phyloP scores from a whole-genome alignment of 2,888 invertebrate species.

The Eilema sororculum region DNA sequence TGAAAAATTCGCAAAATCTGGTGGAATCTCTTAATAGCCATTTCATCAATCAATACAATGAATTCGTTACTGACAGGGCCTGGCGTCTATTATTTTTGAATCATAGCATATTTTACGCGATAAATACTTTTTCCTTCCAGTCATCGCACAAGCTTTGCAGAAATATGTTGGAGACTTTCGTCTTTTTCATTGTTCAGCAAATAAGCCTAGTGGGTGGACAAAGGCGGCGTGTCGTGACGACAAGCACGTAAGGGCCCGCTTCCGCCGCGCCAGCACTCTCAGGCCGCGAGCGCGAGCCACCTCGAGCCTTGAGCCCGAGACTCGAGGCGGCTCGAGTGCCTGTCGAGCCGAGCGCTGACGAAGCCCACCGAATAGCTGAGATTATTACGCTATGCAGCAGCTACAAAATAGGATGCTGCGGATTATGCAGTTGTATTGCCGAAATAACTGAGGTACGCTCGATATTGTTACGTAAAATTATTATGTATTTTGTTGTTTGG shows the following conservation, averaged over 20 bases:
- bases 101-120: constrained; percentile 67
- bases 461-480: constrained; percentile 17
- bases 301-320: constrained; percentile 68
- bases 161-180: constrained; percentile 78
- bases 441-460: constrained; percentile 45
- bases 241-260: constrained; percentile 83
- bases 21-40: constrained; percentile 76
- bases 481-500: neutral
- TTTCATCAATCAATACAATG: constrained; percentile 82
- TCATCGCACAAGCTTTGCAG: constrained; percentile 63
- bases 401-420: constrained; percentile 71
- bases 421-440: constrained; percentile 63
- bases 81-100: constrained; percentile 69
- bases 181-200: constrained; percentile 86
- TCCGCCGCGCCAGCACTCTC: constrained; percentile 85
- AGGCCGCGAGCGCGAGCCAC: constrained; percentile 67
- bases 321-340: constrained; percentile 75
- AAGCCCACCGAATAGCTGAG: constrained; percentile 78
- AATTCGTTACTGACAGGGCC: constrained; percentile 67
- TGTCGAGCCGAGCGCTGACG: constrained; percentile 81
- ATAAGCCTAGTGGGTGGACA: constrained; percentile 86
- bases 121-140: constrained; percentile 63
- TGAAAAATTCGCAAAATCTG: constrained; percentile 80
- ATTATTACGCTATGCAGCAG: constrained; percentile 76
- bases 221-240: constrained; percentile 83